Evolutionary conservation across 2,113 vertebrate genomes (phyloP).

Genomic region (Cathartes aura): DNA sequence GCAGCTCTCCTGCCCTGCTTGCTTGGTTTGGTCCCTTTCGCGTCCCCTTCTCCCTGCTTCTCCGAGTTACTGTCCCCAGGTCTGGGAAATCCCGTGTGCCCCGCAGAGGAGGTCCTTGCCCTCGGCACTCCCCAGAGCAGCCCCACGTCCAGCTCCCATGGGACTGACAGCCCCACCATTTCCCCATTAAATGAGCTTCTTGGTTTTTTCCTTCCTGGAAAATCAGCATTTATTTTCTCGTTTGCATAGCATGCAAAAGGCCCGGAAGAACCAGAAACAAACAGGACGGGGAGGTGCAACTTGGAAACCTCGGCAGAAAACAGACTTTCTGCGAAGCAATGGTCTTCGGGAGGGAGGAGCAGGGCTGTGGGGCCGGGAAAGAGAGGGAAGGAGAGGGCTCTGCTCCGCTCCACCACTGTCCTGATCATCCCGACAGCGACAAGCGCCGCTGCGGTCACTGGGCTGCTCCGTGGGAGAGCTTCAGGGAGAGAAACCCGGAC

Average conservation of each 20-base stretch:
- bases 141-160: rapidly evolving
- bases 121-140: neutral
- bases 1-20: neutral
- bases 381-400: neutral
- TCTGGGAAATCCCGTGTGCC: neutral
- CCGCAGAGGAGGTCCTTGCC: neutral
- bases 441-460: neutral
- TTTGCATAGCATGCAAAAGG: neutral
- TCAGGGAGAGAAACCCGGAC: neutral
- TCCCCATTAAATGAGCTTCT: neutral
- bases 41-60: neutral
- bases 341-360: neutral
- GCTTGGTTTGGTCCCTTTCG: too few species aligned
- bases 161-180: neutral
- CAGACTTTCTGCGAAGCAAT: neutral
- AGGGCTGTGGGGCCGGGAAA: neutral
- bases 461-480: neutral
- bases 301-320: neutral
- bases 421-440: neutral
- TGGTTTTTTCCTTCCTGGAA: too few species aligned
- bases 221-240: neutral
- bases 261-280: neutral
- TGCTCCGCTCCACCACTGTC: neutral
- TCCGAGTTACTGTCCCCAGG: neutral
- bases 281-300: neutral